These are phyloP conservation scores for Acropora yongei DNA, from an alignment of 64 coral and sea anemone genomes.

Conservation along the genomic window DNA sequence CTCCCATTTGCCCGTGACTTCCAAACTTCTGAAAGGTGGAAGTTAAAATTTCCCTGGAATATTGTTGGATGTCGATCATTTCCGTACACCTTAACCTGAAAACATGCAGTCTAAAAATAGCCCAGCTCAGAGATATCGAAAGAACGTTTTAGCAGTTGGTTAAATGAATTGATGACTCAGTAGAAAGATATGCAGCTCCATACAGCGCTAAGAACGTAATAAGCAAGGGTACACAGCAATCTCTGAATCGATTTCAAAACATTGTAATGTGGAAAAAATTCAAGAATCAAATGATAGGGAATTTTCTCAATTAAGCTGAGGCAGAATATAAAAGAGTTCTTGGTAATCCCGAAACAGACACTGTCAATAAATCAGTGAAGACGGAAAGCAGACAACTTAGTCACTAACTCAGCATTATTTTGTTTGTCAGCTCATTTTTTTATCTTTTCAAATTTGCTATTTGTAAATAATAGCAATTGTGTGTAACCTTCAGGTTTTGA, in stretches of 20 bases:
- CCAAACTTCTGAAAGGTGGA: no score
- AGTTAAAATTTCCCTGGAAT: no score
- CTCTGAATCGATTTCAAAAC: constrained; percentile 25
- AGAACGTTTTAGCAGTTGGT: constrained; percentile 25
- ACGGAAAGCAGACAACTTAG: constrained; percentile 39
- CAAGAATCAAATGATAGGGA: constrained; percentile 3
- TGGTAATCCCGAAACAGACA: neutral
- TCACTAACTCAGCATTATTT: neutral
- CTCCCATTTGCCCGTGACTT: no score
- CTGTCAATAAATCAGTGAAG: neutral
- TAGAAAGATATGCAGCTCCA: neutral
- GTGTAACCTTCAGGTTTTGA: constrained; percentile 40
- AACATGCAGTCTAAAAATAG: no score
- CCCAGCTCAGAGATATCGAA: no score
- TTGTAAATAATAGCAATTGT: constrained; percentile 16
- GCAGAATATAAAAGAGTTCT: neutral
- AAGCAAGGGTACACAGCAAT: constrained; percentile 1
- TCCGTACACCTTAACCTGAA: no score
- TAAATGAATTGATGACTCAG: neutral
- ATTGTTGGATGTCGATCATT: no score
- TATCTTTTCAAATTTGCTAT: neutral
- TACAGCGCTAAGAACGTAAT: neutral
- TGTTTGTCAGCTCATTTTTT: neutral
- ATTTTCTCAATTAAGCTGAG: neutral
- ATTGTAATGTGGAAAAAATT: constrained; percentile 18